Percentiles rank a stretch among this genome's conserved stretches.
phyloP scores from a whole-genome alignment of 2,888 invertebrate species.

The Alviniconcha strummeri region DNA sequence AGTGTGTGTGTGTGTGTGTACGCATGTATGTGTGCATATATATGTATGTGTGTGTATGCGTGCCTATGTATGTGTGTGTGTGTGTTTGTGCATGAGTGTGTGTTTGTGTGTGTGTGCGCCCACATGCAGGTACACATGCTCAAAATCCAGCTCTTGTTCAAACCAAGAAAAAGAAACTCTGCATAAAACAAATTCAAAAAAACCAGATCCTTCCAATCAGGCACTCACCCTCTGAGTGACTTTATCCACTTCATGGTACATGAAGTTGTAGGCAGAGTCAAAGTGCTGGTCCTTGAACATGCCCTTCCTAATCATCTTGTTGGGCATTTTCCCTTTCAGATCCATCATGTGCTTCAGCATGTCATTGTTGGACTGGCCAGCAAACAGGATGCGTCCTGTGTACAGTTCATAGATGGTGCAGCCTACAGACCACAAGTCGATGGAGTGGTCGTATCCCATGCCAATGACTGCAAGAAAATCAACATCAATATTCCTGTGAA shows the following conservation, averaged over 20 bases:
- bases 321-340: constrained; percentile 97
- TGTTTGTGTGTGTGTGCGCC: no score
- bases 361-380: constrained; percentile 96
- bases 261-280: constrained; percentile 95
- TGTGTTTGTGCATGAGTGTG: no score
- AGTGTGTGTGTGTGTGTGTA: no score
- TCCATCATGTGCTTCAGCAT: constrained; percentile 98
- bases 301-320: constrained; percentile 95
- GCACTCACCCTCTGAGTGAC: constrained; percentile 93
- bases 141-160: no score
- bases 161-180: no score
- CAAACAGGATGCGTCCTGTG: constrained; percentile 98
- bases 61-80: no score
- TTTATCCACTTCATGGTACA: constrained; percentile 97
- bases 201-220: no score
- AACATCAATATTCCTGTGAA: no score
- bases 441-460: constrained; percentile 95
- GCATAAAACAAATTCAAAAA: no score
- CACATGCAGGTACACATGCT: no score
- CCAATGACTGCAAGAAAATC: constrained; percentile 83
- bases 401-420: constrained; percentile 98
- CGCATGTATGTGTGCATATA: no score
- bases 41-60: no score
- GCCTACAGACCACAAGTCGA: constrained; percentile 99
- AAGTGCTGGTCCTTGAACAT: constrained; percentile 97